These are phyloP conservation scores for Agrochola macilenta DNA, from an alignment of 2,888 invertebrate genomes.

Conservation along the genomic window DNA sequence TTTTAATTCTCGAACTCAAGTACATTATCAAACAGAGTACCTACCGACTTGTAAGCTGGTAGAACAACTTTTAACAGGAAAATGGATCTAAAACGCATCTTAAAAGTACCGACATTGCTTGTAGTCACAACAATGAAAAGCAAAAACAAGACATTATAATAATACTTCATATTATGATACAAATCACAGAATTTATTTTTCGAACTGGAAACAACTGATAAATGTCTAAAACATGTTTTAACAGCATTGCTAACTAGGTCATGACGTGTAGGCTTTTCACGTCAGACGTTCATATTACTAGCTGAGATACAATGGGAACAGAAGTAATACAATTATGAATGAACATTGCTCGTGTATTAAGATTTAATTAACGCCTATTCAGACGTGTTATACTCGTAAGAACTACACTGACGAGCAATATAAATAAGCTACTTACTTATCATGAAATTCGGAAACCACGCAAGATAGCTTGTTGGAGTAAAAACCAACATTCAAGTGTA, in stretches of 20 bases:
- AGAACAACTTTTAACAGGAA: neutral
- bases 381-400: neutral
- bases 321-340: neutral
- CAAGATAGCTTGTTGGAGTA: too few species aligned
- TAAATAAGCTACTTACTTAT: too few species aligned
- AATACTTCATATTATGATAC: neutral
- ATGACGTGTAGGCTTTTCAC: neutral
- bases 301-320: neutral
- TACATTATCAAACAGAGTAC: neutral
- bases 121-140: too few species aligned
- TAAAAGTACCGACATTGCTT: neutral
- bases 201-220: neutral
- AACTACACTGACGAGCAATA: neutral
- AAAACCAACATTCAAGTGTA: too few species aligned
- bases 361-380: neutral
- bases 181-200: neutral
- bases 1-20: neutral
- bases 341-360: slow-evolving; percentile 6
- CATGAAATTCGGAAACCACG: too few species aligned
- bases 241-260: slow-evolving; percentile 15
- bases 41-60: neutral
- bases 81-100: neutral
- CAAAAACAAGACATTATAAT: too few species aligned
- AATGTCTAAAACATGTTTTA: neutral
- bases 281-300: slow-evolving; percentile 17